phyloP scores from a whole-genome alignment of 2,888 invertebrate species.

The Byasa hedistus region DNA sequence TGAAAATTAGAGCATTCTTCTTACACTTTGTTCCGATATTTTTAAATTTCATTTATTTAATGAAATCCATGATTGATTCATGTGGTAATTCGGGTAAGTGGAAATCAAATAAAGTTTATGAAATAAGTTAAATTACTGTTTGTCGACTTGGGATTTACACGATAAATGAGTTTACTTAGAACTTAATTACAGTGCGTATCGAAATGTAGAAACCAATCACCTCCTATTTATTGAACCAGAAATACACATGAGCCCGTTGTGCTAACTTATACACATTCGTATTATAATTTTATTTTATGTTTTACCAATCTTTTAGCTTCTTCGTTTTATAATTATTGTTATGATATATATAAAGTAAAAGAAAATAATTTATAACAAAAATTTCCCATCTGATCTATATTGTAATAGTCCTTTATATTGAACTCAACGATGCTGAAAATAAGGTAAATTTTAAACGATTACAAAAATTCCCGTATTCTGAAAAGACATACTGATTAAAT shows the following conservation, averaged over 20 bases:
- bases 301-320: too few relatives aligned
- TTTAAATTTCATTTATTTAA: neutral
- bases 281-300: neutral
- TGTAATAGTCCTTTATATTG: too few relatives aligned
- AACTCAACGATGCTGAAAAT: too few relatives aligned
- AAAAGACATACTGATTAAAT: too few relatives aligned
- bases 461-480: too few relatives aligned
- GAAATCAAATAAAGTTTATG: constrained; percentile 9
- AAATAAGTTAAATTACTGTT: constrained; percentile 22
- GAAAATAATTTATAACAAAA: too few relatives aligned
- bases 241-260: neutral
- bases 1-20: neutral
- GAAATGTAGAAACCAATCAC: constrained; percentile 3
- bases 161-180: constrained; percentile 17
- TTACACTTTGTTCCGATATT: neutral
- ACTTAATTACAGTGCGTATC: constrained; percentile 13
- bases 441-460: too few relatives aligned
- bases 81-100: neutral
- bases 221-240: neutral
- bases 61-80: neutral
- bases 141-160: constrained; percentile 11
- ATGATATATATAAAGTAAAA: too few relatives aligned
- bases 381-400: too few relatives aligned
- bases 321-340: too few relatives aligned
- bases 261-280: neutral